A percentile compares a stretch with the other conserved stretches of the same genome.
phyloP scores from a whole-genome alignment of 2,113 vertebrate species.

The Pollachius pollachius region DNA sequence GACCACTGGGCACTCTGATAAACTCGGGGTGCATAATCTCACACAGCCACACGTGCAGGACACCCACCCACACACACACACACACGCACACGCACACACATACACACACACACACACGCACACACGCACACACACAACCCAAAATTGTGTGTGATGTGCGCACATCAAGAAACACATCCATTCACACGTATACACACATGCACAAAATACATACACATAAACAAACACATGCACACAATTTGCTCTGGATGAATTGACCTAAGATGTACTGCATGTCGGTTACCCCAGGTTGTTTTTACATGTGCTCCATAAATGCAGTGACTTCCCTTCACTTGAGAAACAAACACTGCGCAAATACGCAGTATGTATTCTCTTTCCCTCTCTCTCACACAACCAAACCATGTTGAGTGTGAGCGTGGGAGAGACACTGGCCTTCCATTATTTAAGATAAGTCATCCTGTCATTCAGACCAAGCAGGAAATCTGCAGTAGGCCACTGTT shows the following conservation, averaged over 20 bases:
- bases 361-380: too few species aligned
- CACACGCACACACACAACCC: neutral
- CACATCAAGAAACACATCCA: constrained; percentile 4
- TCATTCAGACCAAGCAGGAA: constrained; percentile 36
- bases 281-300: too few species aligned
- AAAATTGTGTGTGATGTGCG: neutral
- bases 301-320: too few species aligned
- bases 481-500: constrained; percentile 10
- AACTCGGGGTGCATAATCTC: neutral
- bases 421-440: constrained; percentile 30
- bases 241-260: too few species aligned
- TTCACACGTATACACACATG: constrained; percentile 1
- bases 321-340: neutral
- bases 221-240: neutral
- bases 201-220: neutral
- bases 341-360: constrained; percentile 3
- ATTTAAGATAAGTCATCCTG: constrained; percentile 30
- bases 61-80: neutral
- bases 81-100: neutral
- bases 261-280: too few species aligned
- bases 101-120: constrained; percentile 1
- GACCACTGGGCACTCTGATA: constrained; percentile 12
- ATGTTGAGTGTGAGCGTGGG: too few species aligned
- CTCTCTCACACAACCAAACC: constrained; percentile 5
- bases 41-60: neutral